Evolutionary conservation across 2,113 vertebrate species (phyloP), one percentile per base, ranked within the genome.

Genomic region (Tachysurus fulvidraco): DNA sequence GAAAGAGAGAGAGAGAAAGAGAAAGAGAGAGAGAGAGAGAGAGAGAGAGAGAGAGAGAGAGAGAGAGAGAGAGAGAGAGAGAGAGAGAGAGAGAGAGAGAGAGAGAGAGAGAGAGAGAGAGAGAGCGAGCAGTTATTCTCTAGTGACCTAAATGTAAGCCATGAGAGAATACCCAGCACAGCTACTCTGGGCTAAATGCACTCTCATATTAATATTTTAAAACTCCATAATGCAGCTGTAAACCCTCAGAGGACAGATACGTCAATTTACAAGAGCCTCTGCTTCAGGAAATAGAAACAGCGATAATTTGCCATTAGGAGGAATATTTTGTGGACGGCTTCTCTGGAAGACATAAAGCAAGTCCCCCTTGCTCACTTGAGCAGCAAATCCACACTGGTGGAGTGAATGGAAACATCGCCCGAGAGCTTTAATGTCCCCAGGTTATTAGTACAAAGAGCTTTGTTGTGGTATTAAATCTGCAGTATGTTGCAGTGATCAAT

Each of bases 171-270:
- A 96, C 95, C 93, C 95, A 93, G 87, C 94, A 95, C 93, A 96
- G 96, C 96, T 96, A 95, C 97, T 97, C 96, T 95, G 96, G 94
- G 95, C 97, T 98, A 99, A 99, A 99, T 99, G 97, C 97, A 98
- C 97, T 98, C 96, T 97, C 96, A 97, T 97, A 99, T 99, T 98
- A 99, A 99, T 99, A 99, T 99, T 99, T 99, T 97, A 99, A 97
- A 98, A 97, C 95, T 95, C 97, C 96, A 97, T 98, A 99, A 99
- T 99, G 98, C 95, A 95, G 96, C 96, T 95, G 95, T 94, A 96
- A 97, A 96, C 95, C 94, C 96, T 95, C 96, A 92, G 95, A 97
- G 96, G 97, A 98, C 96, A 96, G 95, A 97, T 97, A 95, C 97
- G 97, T 98, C 97, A 98, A 98, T 98, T 98, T 99, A 95, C 93